Percentiles rank a stretch among this genome's conserved stretches.
Conservation (phyloP, 2,888 invertebrate species). For the Pristionchus exspectatus region DNA sequence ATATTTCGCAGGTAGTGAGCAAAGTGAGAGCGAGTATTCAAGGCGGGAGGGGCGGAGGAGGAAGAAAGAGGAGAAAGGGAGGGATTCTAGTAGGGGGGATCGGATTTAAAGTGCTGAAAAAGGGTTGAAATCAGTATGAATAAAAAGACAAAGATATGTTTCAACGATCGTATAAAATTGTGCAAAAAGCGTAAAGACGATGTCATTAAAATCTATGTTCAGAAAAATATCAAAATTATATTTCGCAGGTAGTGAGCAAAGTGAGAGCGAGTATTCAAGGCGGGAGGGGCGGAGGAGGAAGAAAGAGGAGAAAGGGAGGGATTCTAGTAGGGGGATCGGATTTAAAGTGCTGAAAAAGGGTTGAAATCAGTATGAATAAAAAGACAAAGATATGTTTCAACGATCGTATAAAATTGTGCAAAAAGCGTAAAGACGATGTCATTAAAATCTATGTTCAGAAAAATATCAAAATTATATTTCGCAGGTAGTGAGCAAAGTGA, state of each 20-base stretch:
- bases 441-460: no score
- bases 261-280: constrained; percentile 5
- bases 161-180: neutral
- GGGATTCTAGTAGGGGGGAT: constrained; percentile 6
- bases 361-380: neutral
- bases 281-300: neutral
- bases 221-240: neutral
- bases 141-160: neutral
- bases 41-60: neutral
- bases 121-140: neutral
- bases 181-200: no score
- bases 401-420: no score
- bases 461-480: neutral
- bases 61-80: neutral
- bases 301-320: constrained; percentile 9
- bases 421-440: no score
- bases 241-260: constrained; percentile 44
- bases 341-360: neutral
- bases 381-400: neutral
- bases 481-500: constrained; percentile 39
- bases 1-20: constrained; percentile 46
- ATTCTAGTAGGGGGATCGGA: neutral
- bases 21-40: constrained; percentile 11
- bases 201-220: no score
- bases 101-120: neutral